phyloP scores from a whole-genome alignment of 2,113 vertebrate species.

The Hiodon tergisus region DNA sequence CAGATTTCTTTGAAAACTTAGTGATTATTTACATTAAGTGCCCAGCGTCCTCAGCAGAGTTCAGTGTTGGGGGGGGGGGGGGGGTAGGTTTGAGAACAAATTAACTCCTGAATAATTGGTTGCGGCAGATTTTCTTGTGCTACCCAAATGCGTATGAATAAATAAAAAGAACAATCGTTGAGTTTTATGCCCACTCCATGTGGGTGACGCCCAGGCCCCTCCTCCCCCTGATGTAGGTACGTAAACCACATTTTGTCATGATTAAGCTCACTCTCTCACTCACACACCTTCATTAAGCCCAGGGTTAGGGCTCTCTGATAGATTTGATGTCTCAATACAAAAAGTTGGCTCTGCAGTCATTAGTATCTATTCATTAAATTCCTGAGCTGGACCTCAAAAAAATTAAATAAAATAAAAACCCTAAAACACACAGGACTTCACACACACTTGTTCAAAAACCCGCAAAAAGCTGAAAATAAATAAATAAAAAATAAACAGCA shows the following conservation, averaged over 20 bases:
- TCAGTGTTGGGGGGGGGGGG: background rate
- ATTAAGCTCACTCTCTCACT: background rate
- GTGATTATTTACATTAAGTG: background rate
- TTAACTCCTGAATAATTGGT: background rate
- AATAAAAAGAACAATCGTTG: background rate
- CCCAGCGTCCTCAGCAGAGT: background rate
- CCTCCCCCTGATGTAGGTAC: background rate
- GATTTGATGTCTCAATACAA: background rate
- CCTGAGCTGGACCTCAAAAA: no score
- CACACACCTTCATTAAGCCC: background rate
- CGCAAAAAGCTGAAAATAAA: background rate
- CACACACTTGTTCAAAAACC: constrained; percentile 1
- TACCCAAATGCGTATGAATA: background rate
- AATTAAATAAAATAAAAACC: background rate
- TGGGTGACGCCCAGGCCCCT: background rate
- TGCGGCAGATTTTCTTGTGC: background rate
- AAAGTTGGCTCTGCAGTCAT: no score
- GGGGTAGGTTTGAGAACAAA: background rate
- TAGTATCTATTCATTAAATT: no score
- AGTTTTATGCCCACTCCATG: background rate
- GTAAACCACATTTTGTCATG: background rate
- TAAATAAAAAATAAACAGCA: background rate
- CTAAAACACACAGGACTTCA: background rate
- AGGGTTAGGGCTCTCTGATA: background rate
- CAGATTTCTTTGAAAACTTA: no score